phyloP scores from a whole-genome alignment of 2,113 vertebrate species.

The Mastomys natalensis region DNA sequence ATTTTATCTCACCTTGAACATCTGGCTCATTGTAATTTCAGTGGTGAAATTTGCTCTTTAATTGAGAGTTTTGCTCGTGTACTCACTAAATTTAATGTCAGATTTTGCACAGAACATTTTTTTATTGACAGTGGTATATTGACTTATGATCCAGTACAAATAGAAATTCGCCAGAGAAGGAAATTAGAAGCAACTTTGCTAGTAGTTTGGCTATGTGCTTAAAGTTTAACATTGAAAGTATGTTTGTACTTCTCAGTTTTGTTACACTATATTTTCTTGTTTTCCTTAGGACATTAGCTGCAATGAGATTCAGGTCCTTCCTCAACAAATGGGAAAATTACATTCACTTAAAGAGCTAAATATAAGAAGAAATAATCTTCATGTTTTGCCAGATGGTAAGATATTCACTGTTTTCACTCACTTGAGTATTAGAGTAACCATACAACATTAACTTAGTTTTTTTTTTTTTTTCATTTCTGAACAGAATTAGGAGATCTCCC shows the following conservation, averaged over 20 bases:
- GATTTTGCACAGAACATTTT: slow-evolving; percentile 37
- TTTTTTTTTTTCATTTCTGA: slow-evolving; percentile 65
- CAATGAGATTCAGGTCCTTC: slow-evolving; percentile 98
- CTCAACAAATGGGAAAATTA: slow-evolving; percentile 96
- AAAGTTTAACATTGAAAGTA: slow-evolving; percentile 50
- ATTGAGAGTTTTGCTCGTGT: slow-evolving; percentile 23
- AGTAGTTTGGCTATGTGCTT: slow-evolving; percentile 33
- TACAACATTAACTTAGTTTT: slow-evolving; percentile 59
- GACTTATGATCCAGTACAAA: neutral
- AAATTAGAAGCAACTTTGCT: slow-evolving; percentile 18
- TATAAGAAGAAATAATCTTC: slow-evolving; percentile 97
- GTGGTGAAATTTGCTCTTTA: neutral
- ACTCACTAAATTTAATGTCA: slow-evolving; percentile 38
- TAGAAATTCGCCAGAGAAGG: slow-evolving; percentile 19
- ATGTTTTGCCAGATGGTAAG: slow-evolving; percentile 96
- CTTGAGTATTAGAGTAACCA: slow-evolving; percentile 7
- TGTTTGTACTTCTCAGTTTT: slow-evolving; percentile 28
- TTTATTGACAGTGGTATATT: neutral
- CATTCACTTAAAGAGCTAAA: slow-evolving; percentile 96
- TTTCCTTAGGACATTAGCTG: slow-evolving; percentile 95
- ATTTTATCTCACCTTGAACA: slow-evolving; percentile 46
- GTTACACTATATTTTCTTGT: slow-evolving; percentile 74
- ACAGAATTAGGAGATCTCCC: slow-evolving; percentile 96
- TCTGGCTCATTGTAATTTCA: slow-evolving; percentile 27
- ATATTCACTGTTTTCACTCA: slow-evolving; percentile 64